Base-by-base conservation (phyloP, 2,888 invertebrate genomes). In the Chymomyza amoena region DNA sequence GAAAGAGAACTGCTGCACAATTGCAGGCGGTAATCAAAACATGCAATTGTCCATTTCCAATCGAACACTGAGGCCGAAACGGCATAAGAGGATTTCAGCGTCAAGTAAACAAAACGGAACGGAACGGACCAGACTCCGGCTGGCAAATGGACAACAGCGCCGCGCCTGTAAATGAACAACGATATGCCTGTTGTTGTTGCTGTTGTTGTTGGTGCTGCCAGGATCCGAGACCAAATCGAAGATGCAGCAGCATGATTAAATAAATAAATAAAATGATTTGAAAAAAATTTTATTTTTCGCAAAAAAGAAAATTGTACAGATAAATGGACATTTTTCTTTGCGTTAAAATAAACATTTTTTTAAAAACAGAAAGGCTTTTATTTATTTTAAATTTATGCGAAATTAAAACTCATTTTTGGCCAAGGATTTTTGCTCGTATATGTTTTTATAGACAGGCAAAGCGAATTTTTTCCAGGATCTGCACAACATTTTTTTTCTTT, bases 21-120 rank as follows among this genome's bases (percentile, higher is more conserved):
- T 84, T 88, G 87, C 84, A 87, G 84, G 82, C 84, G 84, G 88
- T 84, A 88, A 84, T 88, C 82, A 88, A 88, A 88, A 87, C 87
- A 86, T 84, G 82, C 84, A 88, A 88, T 84, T 88, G 88, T 84
- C 73, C 79, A 61, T 54, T 20, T 54, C 18, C 18, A 50, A 69
- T 15, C 54, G 73, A 72, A 64, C 69, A 73, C 72, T 75, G 83
- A 72, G 74, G 75, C 73, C 77, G 77, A 76, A 67, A 73, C 73
- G 76, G 64, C 76, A 69, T 81, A 83, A 87, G 77, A 86, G 89
- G 88, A 87, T 88, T 89, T 81, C 83, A 72, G 86, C 81, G 80
- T 79, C 88, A 84, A 85, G 77, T 87, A 89, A 89, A 89, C 87
- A 86, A 70, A 88, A 50, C 20, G 59, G 18, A 39, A 28, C 50